Base-by-base conservation (phyloP, 2,888 invertebrate species). In the Megalurothrips usitatus region DNA sequence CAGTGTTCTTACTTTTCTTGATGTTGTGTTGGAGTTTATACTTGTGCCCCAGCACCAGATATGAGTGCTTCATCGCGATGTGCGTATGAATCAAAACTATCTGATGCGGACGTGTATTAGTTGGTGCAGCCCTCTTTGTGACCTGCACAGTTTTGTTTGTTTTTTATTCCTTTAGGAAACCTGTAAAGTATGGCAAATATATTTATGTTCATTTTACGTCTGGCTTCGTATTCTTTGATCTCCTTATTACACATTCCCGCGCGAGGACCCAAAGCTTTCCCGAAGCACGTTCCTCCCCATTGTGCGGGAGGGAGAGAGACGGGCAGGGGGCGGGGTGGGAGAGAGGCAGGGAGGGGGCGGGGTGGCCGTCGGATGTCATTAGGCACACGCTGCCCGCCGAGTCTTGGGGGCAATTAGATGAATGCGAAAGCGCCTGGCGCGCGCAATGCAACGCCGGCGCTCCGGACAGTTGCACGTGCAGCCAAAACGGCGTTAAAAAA, bases 131-230 rank as follows among this genome's bases (percentile, higher is more conserved):
- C 68, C 23, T 26, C 26, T 26, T 12, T n/a, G 26, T 23, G 68
- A 26, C 11, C 68, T 12, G 68, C 68, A 26, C 68, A 26, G 23
- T 75, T 75, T 75, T 75, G 68, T 75, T 75, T 75, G 68, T 75
- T 75, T 75, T 26, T 75, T 75, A 58, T 23, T 75, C 68, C 34
- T 75, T 23, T 75, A 75, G 68, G 68, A 23, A 75, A 26, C 68
- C 68, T 75, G 68, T 75, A 75, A 75, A 75, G 68, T 75, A 75
- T 75, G n/a, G 68, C 68, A 75, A 75, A 75, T 75, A 75, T 75
- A 75, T 75, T 75, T 75, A 75, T 75, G 68, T 75, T 75, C 68
- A 75, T 75, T 75, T 75, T 75, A 75, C 9, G 23, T 58, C 58
- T 58, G 17, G 6, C 14, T n/a, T 58, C 6, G 58, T n/a, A 58